Evolutionary conservation across 2,888 invertebrate species (phyloP).

Genomic region (Eurytoma adleriae): DNA sequence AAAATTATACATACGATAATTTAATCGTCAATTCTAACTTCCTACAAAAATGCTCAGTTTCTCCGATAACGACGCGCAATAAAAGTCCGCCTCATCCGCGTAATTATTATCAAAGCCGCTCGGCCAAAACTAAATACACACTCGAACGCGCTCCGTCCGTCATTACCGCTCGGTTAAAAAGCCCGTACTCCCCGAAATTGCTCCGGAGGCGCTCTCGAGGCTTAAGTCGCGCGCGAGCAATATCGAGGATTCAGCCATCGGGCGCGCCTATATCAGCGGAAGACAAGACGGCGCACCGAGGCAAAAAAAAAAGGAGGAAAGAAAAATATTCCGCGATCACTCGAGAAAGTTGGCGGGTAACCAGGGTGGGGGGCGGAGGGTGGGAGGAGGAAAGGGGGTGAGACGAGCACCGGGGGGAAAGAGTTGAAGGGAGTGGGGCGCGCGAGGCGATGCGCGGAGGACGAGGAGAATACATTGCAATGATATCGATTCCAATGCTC

Average conservation of each 20-base stretch:
- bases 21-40: too few relatives aligned
- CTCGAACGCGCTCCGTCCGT: neutral
- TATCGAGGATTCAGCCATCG: constrained; percentile 51
- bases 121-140: neutral
- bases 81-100: neutral
- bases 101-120: constrained; percentile 7
- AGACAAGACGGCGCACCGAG: constrained; percentile 56
- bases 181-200: constrained; percentile 35
- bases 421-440: constrained; percentile 73
- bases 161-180: constrained; percentile 1
- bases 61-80: constrained; percentile 1
- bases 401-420: constrained; percentile 61
- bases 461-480: constrained; percentile 73
- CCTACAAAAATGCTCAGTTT: too few relatives aligned
- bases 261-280: neutral
- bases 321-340: constrained; percentile 54
- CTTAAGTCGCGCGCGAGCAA: constrained; percentile 44
- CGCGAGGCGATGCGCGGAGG: constrained; percentile 69
- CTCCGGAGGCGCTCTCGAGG: constrained; percentile 14
- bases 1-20: too few relatives aligned
- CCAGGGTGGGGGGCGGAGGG: constrained; percentile 62
- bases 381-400: constrained; percentile 54
- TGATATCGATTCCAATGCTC: constrained; percentile 76
- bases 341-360: constrained; percentile 67
- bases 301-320: constrained; percentile 57